A percentile compares a stretch with the other conserved stretches of the same genome.
Conservation (phyloP, 53 echinoderm and acorn worm genomes). For the Echinarachnius parma region DNA sequence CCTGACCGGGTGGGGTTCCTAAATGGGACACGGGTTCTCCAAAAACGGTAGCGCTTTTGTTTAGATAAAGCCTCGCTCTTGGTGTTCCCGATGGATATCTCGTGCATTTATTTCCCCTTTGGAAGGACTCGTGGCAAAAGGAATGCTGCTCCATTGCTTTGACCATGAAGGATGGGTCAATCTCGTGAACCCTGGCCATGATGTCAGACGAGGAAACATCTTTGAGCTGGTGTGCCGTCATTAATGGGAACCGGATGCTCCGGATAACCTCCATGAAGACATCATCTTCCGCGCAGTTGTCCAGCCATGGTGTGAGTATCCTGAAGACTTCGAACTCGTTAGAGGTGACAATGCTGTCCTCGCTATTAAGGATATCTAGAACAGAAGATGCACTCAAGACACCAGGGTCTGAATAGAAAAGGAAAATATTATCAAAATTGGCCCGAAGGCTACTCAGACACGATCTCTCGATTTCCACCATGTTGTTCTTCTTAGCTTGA, state of each 20-base stretch:
- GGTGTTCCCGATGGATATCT: too few relatives aligned
- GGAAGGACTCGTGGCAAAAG: constrained; percentile 1
- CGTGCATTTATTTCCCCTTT: too few relatives aligned
- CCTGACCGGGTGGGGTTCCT: too few relatives aligned
- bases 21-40: too few relatives aligned
- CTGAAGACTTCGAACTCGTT: not conserved
- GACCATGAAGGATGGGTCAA: not conserved
- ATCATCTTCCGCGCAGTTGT: not conserved
- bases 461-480: not conserved
- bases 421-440: not conserved
- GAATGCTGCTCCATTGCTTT: constrained; percentile 6
- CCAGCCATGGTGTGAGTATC: constrained; percentile 3
- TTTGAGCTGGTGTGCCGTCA: constrained; percentile 16
- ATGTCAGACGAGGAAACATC: not conserved
- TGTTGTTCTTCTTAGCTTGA: constrained; percentile 5
- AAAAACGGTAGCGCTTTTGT: too few relatives aligned
- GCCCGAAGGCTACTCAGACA: constrained; percentile 10
- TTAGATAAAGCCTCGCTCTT: too few relatives aligned
- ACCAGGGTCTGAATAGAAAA: too few relatives aligned
- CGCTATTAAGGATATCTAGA: not conserved
- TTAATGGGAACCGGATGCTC: constrained; percentile 7
- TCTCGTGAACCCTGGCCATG: not conserved
- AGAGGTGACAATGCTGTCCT: constrained; percentile 5
- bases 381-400: constrained; percentile 1
- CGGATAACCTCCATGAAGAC: not conserved